These are phyloP conservation scores for Lepidotrigona ventralis DNA, from an alignment of 1,140 invertebrate genomes.

Conservation along the genomic window DNA sequence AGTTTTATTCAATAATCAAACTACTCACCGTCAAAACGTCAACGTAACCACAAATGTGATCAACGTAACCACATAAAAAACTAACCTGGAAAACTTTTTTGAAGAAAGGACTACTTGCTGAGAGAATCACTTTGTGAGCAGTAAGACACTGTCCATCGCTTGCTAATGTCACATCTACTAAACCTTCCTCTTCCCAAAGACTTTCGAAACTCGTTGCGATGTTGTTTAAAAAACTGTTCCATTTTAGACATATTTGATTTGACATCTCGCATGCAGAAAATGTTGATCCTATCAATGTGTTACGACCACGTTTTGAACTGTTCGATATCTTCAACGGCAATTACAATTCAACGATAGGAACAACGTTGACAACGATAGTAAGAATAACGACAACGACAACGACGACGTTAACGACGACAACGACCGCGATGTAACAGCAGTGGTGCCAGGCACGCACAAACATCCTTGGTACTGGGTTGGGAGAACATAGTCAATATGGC, in stretches of 20 bases:
- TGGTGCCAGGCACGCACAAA: constrained; percentile 65
- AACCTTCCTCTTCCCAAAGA: constrained; percentile 84
- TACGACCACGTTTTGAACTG: neutral
- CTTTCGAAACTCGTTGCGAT: constrained; percentile 84
- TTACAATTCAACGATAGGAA: neutral
- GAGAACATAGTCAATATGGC: constrained; percentile 55
- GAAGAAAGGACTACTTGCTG: constrained; percentile 87
- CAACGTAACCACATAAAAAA: neutral
- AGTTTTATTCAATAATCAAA: neutral
- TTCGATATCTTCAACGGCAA: neutral
- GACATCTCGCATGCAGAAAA: constrained; percentile 66
- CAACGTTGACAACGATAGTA: constrained; percentile 7
- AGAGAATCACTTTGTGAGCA: constrained; percentile 87
- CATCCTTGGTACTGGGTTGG: constrained; percentile 53
- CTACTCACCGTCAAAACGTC: neutral
- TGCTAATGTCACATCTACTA: constrained; percentile 86
- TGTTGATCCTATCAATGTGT: constrained; percentile 2
- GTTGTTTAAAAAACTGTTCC: constrained; percentile 85
- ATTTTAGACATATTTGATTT: constrained; percentile 84
- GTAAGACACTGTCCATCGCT: constrained; percentile 85
- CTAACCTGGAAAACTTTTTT: constrained; percentile 84
- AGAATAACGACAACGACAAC: constrained; percentile 3
- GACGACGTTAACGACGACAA: constrained; percentile 40
- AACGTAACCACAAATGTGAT: neutral
- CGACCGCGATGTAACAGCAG: constrained; percentile 50